Percentiles rank a stretch among this genome's conserved stretches.
These are phyloP conservation scores for Sebastes hopkinsi DNA, from an alignment of 2,797 vertebrate genomes.

Conservation along the genomic window DNA sequence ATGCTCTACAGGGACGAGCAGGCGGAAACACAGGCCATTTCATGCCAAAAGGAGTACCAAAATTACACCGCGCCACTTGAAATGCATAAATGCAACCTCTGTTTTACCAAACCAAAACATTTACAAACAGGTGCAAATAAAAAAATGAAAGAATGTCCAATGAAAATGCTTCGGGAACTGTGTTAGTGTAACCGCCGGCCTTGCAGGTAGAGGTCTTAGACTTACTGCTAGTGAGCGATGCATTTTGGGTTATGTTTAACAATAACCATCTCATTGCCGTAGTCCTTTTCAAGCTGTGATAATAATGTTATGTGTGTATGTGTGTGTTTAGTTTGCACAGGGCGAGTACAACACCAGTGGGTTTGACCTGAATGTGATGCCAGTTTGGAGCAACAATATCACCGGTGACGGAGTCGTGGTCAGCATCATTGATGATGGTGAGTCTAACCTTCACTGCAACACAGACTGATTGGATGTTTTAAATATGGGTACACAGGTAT, in stretches of 20 bases:
- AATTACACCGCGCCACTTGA: background rate
- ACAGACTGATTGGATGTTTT: background rate
- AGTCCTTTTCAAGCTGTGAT: background rate
- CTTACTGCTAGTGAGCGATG: background rate
- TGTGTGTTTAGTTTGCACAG: constrained; percentile 53
- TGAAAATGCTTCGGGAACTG: background rate
- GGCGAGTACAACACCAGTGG: constrained; percentile 49
- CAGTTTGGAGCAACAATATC: constrained; percentile 69
- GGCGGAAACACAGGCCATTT: background rate
- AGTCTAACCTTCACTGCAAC: constrained; percentile 36
- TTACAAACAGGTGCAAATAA: background rate
- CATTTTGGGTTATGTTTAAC: background rate
- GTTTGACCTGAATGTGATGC: constrained; percentile 62
- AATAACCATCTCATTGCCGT: background rate
- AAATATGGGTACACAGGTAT: background rate
- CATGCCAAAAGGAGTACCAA: background rate
- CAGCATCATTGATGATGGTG: constrained; percentile 69
- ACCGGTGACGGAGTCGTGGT: constrained; percentile 66
- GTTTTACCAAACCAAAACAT: background rate
- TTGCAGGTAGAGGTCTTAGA: background rate
- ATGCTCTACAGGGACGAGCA: background rate
- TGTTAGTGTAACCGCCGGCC: background rate
- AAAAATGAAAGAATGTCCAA: background rate
- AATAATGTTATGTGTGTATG: constrained; percentile 10
- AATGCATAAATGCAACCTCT: background rate